Evolutionary conservation across 2,113 vertebrate genomes (phyloP).

Genomic region (Pollimyrus isidori): DNA sequence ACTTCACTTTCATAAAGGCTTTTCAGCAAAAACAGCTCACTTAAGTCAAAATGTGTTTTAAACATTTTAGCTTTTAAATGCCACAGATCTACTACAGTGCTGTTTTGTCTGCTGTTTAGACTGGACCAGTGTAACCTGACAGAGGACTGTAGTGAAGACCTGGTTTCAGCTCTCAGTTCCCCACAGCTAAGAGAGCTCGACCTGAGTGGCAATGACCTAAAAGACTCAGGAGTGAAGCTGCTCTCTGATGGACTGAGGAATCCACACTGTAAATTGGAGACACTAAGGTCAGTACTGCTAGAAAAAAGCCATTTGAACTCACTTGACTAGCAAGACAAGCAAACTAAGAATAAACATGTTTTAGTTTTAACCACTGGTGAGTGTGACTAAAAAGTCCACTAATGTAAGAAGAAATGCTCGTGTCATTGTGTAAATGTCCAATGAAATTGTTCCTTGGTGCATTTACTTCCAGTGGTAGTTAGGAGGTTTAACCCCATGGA

Average conservation of each 20-base stretch:
- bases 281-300: background rate
- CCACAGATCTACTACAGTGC: background rate
- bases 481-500: background rate
- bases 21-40: background rate
- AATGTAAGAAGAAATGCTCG: background rate
- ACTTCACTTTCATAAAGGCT: background rate
- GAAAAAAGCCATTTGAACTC: background rate
- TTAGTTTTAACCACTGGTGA: background rate
- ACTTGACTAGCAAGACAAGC: background rate
- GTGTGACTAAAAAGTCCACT: background rate
- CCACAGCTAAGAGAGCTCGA: background rate
- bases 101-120: background rate
- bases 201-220: background rate
- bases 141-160: background rate
- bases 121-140: background rate
- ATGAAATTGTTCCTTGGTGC: background rate
- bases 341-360: background rate
- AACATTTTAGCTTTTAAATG: background rate
- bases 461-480: background rate
- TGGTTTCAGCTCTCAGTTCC: background rate
- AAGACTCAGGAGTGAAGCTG: background rate
- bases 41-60: background rate
- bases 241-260: background rate
- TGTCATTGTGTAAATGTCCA: background rate
- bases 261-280: background rate